Conservation (phyloP, 2,113 vertebrate genomes). For the Anguilla japonica region DNA sequence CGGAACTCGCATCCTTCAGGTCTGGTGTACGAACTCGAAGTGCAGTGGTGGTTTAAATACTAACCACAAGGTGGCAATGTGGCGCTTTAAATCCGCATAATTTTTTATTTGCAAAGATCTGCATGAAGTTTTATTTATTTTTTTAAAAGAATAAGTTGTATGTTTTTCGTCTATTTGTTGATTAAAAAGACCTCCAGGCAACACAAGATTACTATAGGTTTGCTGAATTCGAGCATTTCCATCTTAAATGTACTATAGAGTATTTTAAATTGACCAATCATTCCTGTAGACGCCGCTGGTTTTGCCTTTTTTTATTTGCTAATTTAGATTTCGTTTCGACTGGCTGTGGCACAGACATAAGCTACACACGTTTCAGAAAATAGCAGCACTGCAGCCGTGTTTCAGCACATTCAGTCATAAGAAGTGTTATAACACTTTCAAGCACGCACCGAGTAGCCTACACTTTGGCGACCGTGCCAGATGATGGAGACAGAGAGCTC, state of each 20-base stretch:
- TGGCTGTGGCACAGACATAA: no score
- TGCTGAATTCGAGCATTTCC: background rate
- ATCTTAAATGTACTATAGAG: background rate
- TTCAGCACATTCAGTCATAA: background rate
- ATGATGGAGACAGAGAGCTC: background rate
- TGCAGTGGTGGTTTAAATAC: background rate
- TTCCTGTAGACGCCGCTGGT: background rate
- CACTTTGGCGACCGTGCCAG: background rate
- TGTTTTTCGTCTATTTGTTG: background rate
- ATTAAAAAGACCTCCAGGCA: background rate
- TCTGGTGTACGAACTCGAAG: background rate
- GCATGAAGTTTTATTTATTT: background rate
- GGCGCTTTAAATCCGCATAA: background rate
- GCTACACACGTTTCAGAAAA: no score
- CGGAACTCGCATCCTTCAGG: background rate
- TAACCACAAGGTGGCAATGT: slow-evolving; percentile 16
- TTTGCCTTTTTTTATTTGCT: background rate
- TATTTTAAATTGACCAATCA: background rate
- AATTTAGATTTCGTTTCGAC: background rate
- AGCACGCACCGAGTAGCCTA: background rate
- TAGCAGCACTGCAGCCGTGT: no score
- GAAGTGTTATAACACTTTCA: background rate
- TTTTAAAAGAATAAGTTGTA: background rate
- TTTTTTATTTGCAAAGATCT: background rate
- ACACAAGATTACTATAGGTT: background rate